Evolutionary conservation across 2,888 invertebrate species (phyloP).

Genomic region (Scaptomyza cyrtandrae): DNA sequence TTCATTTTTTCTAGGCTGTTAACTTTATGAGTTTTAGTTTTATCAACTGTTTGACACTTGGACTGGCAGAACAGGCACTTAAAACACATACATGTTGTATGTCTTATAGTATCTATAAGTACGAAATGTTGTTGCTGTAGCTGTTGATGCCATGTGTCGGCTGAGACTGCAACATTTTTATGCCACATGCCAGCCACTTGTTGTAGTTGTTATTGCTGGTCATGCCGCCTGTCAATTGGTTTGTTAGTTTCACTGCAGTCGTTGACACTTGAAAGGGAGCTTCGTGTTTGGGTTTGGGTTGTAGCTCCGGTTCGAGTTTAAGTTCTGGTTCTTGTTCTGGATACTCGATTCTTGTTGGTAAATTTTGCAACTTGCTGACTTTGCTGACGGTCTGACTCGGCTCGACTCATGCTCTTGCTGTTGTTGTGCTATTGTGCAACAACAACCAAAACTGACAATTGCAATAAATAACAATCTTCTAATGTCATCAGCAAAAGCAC

Average conservation of each 20-base stretch:
- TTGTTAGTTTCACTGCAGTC: constrained; percentile 69
- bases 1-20: constrained; percentile 15
- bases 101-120: constrained; percentile 41
- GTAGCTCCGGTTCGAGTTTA: constrained; percentile 23
- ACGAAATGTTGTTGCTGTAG: constrained; percentile 13
- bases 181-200: constrained; percentile 56
- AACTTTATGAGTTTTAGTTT: constrained; percentile 58
- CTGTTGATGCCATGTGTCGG: constrained; percentile 55
- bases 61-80: constrained; percentile 69
- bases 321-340: constrained; percentile 23
- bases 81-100: constrained; percentile 48
- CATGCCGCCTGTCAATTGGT: constrained; percentile 69
- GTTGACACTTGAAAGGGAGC: constrained; percentile 72
- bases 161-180: constrained; percentile 43
- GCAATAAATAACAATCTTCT: constrained; percentile 80
- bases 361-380: constrained; percentile 47
- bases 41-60: constrained; percentile 73
- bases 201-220: constrained; percentile 37
- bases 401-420: constrained; percentile 42
- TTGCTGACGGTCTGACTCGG: constrained; percentile 27
- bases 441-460: constrained; percentile 52
- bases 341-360: constrained; percentile 21
- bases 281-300: constrained; percentile 19
- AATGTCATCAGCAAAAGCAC: constrained; percentile 70
- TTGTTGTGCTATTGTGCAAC: background rate